Percentiles rank a stretch among this genome's conserved stretches.
These are phyloP conservation scores for Helleia helle DNA, from an alignment of 2,888 invertebrate genomes.

Conservation along the genomic window DNA sequence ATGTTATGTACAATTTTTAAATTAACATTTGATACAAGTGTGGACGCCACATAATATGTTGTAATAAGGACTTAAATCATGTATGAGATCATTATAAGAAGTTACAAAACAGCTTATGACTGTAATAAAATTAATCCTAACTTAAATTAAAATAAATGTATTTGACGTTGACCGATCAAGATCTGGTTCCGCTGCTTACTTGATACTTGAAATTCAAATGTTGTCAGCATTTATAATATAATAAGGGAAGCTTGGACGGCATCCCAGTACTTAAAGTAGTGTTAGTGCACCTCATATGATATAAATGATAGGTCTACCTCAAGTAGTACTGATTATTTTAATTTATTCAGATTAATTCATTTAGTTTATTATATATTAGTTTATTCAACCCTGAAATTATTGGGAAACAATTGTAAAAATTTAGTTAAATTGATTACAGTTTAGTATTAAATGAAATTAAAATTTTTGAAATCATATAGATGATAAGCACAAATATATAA, in stretches of 20 bases:
- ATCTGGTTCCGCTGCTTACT: too few relatives aligned
- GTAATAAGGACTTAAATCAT: too few relatives aligned
- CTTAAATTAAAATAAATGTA: too few relatives aligned
- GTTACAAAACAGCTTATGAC: too few relatives aligned
- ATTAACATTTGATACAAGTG: too few relatives aligned
- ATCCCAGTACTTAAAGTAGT: conserved; percentile 46
- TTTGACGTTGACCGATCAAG: too few relatives aligned
- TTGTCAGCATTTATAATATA: conserved; percentile 49
- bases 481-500: conserved; percentile 8
- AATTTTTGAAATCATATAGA: conserved; percentile 4
- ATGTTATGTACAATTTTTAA: not conserved
- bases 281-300: conserved; percentile 16
- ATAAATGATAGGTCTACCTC: conserved; percentile 13
- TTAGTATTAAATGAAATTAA: not conserved
- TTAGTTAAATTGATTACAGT: not conserved
- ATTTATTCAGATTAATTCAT: conserved; percentile 11
- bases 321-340: conserved; percentile 13
- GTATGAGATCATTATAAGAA: too few relatives aligned
- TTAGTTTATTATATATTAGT: too few relatives aligned
- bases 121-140: too few relatives aligned
- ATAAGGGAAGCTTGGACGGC: conserved; percentile 28
- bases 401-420: not conserved
- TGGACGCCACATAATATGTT: too few relatives aligned
- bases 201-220: conserved; percentile 12
- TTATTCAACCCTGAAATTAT: conserved; percentile 2